These are phyloP conservation scores for Emys orbicularis DNA, from an alignment of 2,797 vertebrate species.

Conservation along the genomic window DNA sequence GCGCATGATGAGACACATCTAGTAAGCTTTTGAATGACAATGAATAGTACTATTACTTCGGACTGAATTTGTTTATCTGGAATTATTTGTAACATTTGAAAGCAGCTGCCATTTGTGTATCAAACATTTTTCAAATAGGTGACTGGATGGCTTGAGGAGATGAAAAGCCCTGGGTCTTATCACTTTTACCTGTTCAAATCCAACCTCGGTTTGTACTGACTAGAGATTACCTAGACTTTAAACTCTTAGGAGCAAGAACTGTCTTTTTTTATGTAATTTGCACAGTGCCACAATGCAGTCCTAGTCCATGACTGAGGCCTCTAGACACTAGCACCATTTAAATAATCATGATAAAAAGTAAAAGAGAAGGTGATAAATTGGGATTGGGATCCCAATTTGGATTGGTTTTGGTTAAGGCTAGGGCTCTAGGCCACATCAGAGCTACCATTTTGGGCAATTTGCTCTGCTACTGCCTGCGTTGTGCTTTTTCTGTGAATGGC, in stretches of 20 bases:
- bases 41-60: neutral
- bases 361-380: too few species aligned
- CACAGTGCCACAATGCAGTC: neutral
- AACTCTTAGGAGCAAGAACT: neutral
- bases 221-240: neutral
- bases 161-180: neutral
- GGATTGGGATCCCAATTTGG: neutral
- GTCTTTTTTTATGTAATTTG: neutral
- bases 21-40: neutral
- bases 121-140: neutral
- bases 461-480: too few species aligned
- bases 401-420: neutral
- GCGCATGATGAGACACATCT: neutral
- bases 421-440: neutral
- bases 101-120: neutral
- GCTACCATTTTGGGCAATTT: neutral
- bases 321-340: neutral
- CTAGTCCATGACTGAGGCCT: neutral
- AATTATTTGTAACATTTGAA: neutral
- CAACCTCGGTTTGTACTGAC: neutral
- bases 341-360: neutral
- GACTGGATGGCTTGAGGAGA: neutral
- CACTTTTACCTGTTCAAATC: neutral
- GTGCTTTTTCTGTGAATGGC: too few species aligned
- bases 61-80: neutral